Conservation (phyloP, 2,888 invertebrate genomes). For the Lissocephala sabroskyi region DNA sequence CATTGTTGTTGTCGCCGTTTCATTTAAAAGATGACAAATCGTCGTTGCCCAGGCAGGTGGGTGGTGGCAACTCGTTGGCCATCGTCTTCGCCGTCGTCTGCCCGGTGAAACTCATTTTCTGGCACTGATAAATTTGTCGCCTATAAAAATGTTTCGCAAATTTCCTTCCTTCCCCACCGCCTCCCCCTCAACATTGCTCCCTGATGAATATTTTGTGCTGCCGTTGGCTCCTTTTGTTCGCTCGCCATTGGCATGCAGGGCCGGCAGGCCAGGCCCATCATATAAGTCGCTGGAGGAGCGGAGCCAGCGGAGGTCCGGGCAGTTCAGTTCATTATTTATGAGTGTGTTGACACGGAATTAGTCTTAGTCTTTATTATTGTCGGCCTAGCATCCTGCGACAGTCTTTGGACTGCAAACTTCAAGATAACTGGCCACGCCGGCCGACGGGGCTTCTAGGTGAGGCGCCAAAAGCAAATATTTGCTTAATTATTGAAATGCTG, state of each 20-base stretch:
- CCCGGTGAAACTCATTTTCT: conserved; percentile 42
- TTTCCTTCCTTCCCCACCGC: conserved; percentile 33
- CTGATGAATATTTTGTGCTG: conserved; percentile 59
- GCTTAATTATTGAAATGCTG: conserved; percentile 62
- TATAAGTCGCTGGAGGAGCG: no score
- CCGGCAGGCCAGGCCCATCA: conserved; percentile 9
- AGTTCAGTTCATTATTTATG: conserved; percentile 63
- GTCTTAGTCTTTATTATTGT: conserved; percentile 57
- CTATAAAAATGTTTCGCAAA: conserved; percentile 43
- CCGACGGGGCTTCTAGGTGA: conserved; percentile 1
- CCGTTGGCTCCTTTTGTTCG: conserved; percentile 34
- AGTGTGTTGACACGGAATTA: conserved; percentile 67
- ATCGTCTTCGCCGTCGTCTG: not conserved
- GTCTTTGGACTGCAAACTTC: conserved; percentile 43
- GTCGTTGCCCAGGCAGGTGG: conserved; percentile 30
- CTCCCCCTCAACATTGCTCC: no score
- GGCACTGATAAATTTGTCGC: conserved; percentile 65
- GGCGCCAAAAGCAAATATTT: conserved; percentile 50
- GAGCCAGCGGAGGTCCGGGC: conserved; percentile 1
- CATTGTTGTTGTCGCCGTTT: conserved; percentile 31
- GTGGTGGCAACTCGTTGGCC: conserved; percentile 22
- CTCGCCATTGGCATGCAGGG: not conserved
- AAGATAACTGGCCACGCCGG: conserved; percentile 41
- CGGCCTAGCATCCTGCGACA: conserved; percentile 6
- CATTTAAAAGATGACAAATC: conserved; percentile 62